These are phyloP conservation scores for Glyptemys insculpta DNA, from an alignment of 2,797 vertebrate species.

Conservation along the genomic window DNA sequence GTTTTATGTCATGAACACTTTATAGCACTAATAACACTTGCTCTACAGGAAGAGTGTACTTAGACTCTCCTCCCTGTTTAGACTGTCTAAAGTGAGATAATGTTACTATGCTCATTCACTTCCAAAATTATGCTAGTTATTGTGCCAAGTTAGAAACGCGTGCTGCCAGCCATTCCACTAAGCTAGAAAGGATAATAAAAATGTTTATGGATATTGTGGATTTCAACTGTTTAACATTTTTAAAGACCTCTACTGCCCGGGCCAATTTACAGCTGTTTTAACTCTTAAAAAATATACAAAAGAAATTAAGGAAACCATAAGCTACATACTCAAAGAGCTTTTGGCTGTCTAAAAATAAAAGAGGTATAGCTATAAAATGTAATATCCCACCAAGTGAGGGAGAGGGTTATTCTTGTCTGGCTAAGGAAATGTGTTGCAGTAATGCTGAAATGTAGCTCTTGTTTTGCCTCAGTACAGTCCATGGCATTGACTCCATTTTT, in stretches of 20 bases:
- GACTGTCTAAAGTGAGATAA: background rate
- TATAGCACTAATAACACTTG: background rate
- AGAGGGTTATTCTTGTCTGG: constrained; percentile 49
- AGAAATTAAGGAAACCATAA: constrained; percentile 64
- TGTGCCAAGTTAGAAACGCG: constrained; percentile 4
- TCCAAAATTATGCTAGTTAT: background rate
- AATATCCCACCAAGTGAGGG: constrained; percentile 44
- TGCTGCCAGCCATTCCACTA: constrained; percentile 41
- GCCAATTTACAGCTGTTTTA: constrained; percentile 47
- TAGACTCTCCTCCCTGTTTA: background rate
- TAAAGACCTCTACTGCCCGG: constrained; percentile 23
- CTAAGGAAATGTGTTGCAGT: constrained; percentile 4
- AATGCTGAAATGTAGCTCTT: constrained; percentile 58
- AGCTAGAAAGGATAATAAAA: constrained; percentile 62
- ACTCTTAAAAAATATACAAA: constrained; percentile 4
- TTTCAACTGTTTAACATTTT: constrained; percentile 31
- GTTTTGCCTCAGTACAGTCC: background rate
- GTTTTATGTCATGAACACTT: constrained; percentile 29
- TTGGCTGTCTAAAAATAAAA: constrained; percentile 63
- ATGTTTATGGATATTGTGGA: constrained; percentile 51
- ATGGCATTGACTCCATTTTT: constrained; percentile 39
- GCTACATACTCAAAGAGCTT: constrained; percentile 35
- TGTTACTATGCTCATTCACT: background rate
- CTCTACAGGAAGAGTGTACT: background rate
- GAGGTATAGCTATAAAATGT: constrained; percentile 51